Evolutionary conservation across 2,888 invertebrate genomes (phyloP), one percentile per base, ranked within the genome.

Genomic region (Drosophila anomalata): DNA sequence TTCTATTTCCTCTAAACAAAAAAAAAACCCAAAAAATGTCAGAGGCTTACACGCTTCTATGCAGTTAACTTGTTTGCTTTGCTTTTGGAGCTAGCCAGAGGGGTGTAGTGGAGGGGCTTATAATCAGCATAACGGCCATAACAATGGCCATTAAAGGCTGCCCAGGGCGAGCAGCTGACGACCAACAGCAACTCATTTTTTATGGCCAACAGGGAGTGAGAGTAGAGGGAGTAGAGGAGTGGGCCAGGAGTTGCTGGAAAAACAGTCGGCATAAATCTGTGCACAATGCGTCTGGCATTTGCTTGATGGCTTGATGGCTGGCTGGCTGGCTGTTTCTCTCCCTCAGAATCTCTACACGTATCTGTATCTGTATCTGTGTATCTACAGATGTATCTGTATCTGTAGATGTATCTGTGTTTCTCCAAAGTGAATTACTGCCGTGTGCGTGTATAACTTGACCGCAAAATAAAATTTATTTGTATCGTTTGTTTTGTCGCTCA

Each of bases 401-500:
- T 60, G 8, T 24, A 22, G 52, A 29, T 48, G 29, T 26, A 29
- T 55, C 31, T 31, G 47, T 60, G 50, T 26, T 17, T 2, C 29
- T n/a, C 24, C 42, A 9, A 58, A 44, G 55, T 61, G 72, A 44
- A 51, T 52, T 47, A 39, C 42, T 66, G 29, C 47, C 24, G 56
- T 55, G 39, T 73, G 55, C 66, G 54, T 73, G 61, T 51, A 47
- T 60, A 51, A 68, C 68, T 69, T 74, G 75, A 65, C 70, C 74
- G 76, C 77, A 78, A 24, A 24, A 78, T 75, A 79, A 79, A 79
- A 79, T 79, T 74, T 79, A 78, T 78, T 75, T 75, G 67, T 75
- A 68, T 63, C 73, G 65, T 72, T 71, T 72, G 57, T 72, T 65
- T 66, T 73, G 67, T 51, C 56, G 67, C 41, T 67, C 56, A 73